Conservation (phyloP, 2,888 invertebrate species). For the Fabriciana adippe region DNA sequence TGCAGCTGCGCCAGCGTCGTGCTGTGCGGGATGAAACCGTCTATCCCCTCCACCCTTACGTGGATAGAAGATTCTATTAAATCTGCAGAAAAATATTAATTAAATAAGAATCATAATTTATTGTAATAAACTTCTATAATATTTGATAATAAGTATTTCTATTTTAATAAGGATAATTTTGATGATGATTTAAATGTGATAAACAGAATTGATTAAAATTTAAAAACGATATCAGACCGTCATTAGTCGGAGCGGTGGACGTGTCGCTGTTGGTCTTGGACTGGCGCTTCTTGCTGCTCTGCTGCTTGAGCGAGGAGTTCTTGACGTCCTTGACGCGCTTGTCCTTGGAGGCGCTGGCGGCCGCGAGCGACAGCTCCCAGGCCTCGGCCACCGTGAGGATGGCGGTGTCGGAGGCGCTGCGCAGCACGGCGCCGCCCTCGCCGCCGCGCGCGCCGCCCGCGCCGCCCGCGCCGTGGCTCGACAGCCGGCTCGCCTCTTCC, state of each 20-base stretch:
- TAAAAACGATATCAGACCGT: constrained; percentile 47
- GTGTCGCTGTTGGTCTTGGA: constrained; percentile 56
- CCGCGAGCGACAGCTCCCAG: constrained; percentile 90
- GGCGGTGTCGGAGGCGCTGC: constrained; percentile 88
- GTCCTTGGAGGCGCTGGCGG: constrained; percentile 93
- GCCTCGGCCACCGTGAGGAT: constrained; percentile 92
- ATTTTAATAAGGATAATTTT: too few relatives aligned
- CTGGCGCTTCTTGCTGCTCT: constrained; percentile 65
- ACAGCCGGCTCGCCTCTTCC: constrained; percentile 57
- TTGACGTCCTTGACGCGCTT: constrained; percentile 93
- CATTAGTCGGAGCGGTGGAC: constrained; percentile 54
- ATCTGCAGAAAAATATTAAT: constrained; percentile 47
- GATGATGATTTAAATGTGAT: too few relatives aligned
- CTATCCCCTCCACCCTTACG: constrained; percentile 65
- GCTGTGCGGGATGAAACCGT: constrained; percentile 66
- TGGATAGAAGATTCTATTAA: constrained; percentile 61
- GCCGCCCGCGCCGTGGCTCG: constrained; percentile 57
- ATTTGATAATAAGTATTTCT: too few relatives aligned
- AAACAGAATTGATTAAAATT: constrained; percentile 30
- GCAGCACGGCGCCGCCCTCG: constrained; percentile 70
- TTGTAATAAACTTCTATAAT: too few relatives aligned
- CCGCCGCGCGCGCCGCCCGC: constrained; percentile 75
- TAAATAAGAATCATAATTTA: neutral
- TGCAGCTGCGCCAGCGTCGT: constrained; percentile 69
- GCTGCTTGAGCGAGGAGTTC: constrained; percentile 81